Evolutionary conservation across 2,113 vertebrate genomes (phyloP).

Genomic region (Sphaerodactylus townsendi): DNA sequence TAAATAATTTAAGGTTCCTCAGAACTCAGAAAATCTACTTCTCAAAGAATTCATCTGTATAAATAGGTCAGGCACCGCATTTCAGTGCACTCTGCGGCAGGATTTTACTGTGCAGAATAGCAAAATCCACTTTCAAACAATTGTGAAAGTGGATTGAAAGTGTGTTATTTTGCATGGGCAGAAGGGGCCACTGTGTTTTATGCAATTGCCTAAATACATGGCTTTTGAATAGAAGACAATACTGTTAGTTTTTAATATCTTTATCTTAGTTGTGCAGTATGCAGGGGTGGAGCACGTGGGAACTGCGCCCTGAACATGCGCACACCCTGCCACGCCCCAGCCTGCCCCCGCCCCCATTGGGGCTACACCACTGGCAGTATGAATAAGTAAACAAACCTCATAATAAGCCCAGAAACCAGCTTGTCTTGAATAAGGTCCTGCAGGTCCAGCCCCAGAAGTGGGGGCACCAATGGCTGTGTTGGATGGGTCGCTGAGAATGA

Average conservation of each 20-base stretch:
- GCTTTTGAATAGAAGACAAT: no score
- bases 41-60: neutral
- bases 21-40: neutral
- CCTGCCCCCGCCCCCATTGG: no score
- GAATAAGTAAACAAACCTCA: conserved; percentile 62
- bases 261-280: neutral
- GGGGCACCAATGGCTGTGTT: conserved; percentile 74
- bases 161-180: no score
- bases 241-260: neutral
- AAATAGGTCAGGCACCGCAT: neutral
- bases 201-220: no score
- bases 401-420: conserved; percentile 80
- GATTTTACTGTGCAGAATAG: neutral
- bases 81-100: no score
- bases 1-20: conserved; percentile 66
- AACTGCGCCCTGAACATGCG: no score
- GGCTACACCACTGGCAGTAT: no score
- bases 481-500: conserved; percentile 69
- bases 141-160: no score
- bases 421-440: conserved; percentile 76
- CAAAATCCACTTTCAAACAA: no score
- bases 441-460: conserved; percentile 72
- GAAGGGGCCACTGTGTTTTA: no score
- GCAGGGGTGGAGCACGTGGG: no score
- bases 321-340: no score